Base-by-base conservation (phyloP, 2,797 vertebrate genomes). In the Helarctos malayanus region DNA sequence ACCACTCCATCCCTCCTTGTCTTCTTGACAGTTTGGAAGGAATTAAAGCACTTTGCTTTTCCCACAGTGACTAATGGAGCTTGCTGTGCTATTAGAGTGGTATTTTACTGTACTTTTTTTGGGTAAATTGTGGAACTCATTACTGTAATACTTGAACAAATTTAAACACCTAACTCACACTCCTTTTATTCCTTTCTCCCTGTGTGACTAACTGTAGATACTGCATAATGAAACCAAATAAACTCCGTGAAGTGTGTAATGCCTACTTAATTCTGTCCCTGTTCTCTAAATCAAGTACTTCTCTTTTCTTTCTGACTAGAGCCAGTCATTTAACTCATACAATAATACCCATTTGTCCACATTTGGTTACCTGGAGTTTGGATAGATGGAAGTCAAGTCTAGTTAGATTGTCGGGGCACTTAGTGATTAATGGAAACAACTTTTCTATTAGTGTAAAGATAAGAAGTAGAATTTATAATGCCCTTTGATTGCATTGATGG, bases 81-180 rank as follows among this genome's bases (percentile, higher is more conserved):
- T 95, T 96, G 54, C 93, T 96, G 89, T 80, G 89, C 63, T 92
- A 89, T 95, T 96, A 97, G 90, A 96, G 38, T 21, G 3, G 56
- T 71, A 32, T 94, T 94, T 95, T 90, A 96, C 91, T 49, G 14
- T 81, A 97, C 86, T 63, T 95, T 97, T 92, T 94, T 88, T 16
- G 35, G 90, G 92, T 97, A 97, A 97, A 97, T 96, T 97, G 95
- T 97, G 80, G 95, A 96, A 96, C 84, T 91, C 91, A 94, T 98
- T 98, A 97, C 79, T 81, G 52, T 94, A 97, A 95, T 97, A 98
- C 69, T 96, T 95, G 95, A 98, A 95, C 81, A 98, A 97, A 98
- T 97, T 95, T 98, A 97, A 97, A 98, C 94, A 97, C 89, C 89
- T 78, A 92, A 89, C 94, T 97, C 88, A 94, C 47, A 95, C 95